Evolutionary conservation across 1,140 invertebrate species (phyloP).

Genomic region (Drosophila grimshawi): DNA sequence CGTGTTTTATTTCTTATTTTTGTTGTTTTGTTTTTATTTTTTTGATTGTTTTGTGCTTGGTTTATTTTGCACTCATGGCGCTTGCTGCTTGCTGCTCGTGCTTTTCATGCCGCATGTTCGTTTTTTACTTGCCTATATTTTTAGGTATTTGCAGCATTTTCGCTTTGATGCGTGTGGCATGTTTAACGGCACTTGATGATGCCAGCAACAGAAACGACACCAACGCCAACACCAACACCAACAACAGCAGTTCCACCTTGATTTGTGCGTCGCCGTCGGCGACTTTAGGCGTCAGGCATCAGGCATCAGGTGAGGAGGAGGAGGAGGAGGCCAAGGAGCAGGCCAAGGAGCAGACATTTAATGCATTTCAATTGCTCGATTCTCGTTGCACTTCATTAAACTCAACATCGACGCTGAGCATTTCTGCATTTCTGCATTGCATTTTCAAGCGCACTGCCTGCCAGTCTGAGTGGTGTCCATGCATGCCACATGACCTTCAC

Average conservation of each 20-base stretch:
- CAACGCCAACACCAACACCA: constrained; percentile 14
- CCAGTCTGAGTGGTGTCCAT: constrained; percentile 10
- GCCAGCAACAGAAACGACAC: constrained; percentile 15
- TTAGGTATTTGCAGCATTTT: constrained; percentile 54
- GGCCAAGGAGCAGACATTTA: constrained; percentile 27
- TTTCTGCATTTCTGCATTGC: constrained; percentile 19
- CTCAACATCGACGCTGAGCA: constrained; percentile 56
- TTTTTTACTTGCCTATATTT: constrained; percentile 31
- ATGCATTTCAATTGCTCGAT: constrained; percentile 75
- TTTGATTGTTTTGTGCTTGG: constrained; percentile 11
- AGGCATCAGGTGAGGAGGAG: constrained; percentile 26
- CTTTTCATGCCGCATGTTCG: constrained; percentile 47
- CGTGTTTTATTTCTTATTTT: not conserved
- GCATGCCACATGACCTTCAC: constrained; percentile 71
- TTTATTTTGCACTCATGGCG: constrained; percentile 36
- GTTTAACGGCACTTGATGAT: constrained; percentile 61
- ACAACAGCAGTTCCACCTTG: constrained; percentile 27
- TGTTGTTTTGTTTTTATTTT: not conserved
- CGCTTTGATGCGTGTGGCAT: constrained; percentile 65
- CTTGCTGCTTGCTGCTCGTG: constrained; percentile 12
- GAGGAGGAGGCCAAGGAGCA: constrained; percentile 19
- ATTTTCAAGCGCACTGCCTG: constrained; percentile 1
- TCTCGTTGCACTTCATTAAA: constrained; percentile 79
- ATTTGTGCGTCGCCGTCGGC: constrained; percentile 39
- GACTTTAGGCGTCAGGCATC: not conserved